These are phyloP conservation scores for Heliconius cydno DNA, from an alignment of 2,888 invertebrate genomes.

Conservation along the genomic window DNA sequence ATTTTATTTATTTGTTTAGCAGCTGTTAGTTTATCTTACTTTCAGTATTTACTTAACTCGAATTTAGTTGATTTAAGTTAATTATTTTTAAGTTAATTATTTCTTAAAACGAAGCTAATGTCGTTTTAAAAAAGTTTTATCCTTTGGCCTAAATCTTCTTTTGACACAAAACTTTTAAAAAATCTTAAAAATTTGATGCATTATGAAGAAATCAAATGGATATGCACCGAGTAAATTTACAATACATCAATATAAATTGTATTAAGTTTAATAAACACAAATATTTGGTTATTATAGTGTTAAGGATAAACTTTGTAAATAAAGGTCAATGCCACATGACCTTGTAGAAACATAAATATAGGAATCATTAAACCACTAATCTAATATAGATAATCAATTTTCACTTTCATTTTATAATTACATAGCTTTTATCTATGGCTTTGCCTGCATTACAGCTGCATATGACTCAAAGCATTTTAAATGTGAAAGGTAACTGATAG, in stretches of 20 bases:
- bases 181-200: not conserved
- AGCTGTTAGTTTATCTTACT: slow-evolving; percentile 1
- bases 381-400: not conserved
- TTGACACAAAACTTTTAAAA: not conserved
- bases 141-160: not conserved
- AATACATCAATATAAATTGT: not conserved
- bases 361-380: not conserved
- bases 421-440: too few species aligned
- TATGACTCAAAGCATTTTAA: too few species aligned
- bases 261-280: not conserved
- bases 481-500: too few species aligned
- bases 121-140: not conserved
- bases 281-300: not conserved
- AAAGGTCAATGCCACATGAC: slow-evolving; percentile 16
- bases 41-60: not conserved
- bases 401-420: not conserved
- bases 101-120: not conserved
- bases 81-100: too few species aligned
- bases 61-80: not conserved
- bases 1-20: not conserved
- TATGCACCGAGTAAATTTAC: not conserved
- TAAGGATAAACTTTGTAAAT: not conserved
- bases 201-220: not conserved
- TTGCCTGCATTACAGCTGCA: too few species aligned
- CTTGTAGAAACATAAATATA: not conserved